Base-by-base conservation (phyloP, 1,140 invertebrate genomes). In the Pteromalus puparum region DNA sequence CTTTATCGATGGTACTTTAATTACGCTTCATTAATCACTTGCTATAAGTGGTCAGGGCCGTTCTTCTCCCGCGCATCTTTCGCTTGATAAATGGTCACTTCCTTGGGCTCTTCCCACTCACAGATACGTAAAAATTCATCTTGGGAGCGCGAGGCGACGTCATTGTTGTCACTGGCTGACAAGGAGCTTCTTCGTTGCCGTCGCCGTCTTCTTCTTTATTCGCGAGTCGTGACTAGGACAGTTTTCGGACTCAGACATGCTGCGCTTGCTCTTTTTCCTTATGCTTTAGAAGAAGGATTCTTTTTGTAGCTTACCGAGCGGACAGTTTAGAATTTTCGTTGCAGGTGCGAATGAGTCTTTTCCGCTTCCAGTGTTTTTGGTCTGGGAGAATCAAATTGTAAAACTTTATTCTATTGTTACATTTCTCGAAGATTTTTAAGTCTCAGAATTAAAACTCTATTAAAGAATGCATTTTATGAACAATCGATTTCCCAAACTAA, bases 61-160 rank as follows among this genome's bases (percentile, higher is more conserved):
- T 24, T 38, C 73, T 24, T 15, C 18, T 7, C 26, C 24, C 0
- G 26, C 9, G 67, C 12, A 24, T 68, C n/a, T 53, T 53, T 61
- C 18, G 53, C 21, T 76, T 82, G 81, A 82, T 68, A 82, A 82
- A 82, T 82, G 73, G 53, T 67, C 53, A 76, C 12, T 67, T 70
- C 67, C 10, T 28, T 28, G 18, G 5, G n/a, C 21, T 75, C 26
- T n/a, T 42, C 61, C 21, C 53, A 61, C 53, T 75, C 18, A 30
- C 72, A 24, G 7, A 10, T 34, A 30, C 53, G 53, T 75, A 74
- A 82, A 82, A 82, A 82, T 82, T 82, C 53, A 82, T 46, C 53
- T 30, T 2, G 30, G 28, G 21, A 74, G 18, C 73, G 21, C 72
- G 18, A 74, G 72, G 30, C 21, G n/a, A 18, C 10, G 61, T 46